phyloP scores from a whole-genome alignment of 2,797 vertebrate species.

The Hippocampus kuda region DNA sequence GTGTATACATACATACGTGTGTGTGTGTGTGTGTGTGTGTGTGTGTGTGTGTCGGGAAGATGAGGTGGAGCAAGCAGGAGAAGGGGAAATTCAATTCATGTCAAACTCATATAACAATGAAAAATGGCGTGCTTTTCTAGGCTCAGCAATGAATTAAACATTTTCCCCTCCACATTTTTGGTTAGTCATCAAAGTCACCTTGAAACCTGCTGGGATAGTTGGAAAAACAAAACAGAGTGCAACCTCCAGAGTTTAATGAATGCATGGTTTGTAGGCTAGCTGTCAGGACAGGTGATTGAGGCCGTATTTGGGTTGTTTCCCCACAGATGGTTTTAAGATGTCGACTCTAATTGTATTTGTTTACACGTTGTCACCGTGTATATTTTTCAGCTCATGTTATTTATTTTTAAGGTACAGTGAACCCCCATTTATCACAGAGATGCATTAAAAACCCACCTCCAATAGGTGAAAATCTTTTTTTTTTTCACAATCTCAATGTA shows the following conservation, averaged over 20 bases:
- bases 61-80: constrained; percentile 9
- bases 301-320: too few relatives aligned
- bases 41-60: constrained; percentile 8
- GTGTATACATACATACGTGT: too few relatives aligned
- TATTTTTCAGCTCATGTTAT: not conserved
- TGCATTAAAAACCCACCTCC: too few relatives aligned
- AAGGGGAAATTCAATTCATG: constrained; percentile 41
- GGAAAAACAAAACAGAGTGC: constrained; percentile 4
- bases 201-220: constrained; percentile 34
- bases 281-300: too few relatives aligned
- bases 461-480: too few relatives aligned
- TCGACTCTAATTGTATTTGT: not conserved
- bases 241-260: not conserved
- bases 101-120: constrained; percentile 26
- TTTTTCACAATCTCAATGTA: too few relatives aligned
- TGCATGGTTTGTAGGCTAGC: too few relatives aligned
- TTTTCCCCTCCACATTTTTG: constrained; percentile 18
- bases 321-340: not conserved
- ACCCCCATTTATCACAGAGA: too few relatives aligned
- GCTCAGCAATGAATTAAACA: constrained; percentile 36
- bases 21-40: too few relatives aligned
- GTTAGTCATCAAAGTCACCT: constrained; percentile 11
- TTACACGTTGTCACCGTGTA: not conserved
- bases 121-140: constrained; percentile 16
- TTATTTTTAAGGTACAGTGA: too few relatives aligned